Conservation (phyloP, 2,113 vertebrate species). For the Sinosuthora webbiana region DNA sequence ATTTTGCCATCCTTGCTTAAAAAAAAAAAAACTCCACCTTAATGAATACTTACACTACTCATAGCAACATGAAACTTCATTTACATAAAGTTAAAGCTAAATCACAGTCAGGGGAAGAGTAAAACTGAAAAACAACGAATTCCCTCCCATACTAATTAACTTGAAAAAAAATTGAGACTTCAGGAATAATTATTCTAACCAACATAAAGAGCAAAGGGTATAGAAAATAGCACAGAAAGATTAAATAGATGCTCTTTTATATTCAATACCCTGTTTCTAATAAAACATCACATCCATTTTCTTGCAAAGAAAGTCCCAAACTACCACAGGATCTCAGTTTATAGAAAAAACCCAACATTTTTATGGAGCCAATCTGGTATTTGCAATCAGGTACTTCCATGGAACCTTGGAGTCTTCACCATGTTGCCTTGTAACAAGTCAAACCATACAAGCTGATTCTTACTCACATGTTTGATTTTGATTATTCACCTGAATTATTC, state of each 20-base stretch:
- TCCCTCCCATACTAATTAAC: neutral
- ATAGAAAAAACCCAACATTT: neutral
- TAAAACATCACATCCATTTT: neutral
- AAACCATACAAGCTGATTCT: neutral
- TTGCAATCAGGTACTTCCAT: neutral
- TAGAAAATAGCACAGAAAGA: neutral
- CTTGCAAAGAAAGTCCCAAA: neutral
- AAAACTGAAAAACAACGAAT: neutral
- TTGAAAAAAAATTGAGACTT: neutral
- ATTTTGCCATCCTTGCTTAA: neutral
- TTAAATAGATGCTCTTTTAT: neutral
- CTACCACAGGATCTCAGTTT: neutral
- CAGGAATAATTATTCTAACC: neutral
- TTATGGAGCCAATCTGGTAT: neutral
- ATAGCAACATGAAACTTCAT: neutral
- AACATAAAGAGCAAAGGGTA: neutral
- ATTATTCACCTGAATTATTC: neutral
- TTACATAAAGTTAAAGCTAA: neutral
- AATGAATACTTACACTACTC: neutral
- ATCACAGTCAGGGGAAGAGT: neutral
- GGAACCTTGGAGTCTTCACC: neutral
- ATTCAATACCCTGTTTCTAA: neutral
- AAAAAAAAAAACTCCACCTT: neutral
- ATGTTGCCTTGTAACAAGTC: neutral
- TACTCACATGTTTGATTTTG: neutral